These are phyloP conservation scores for Polydrusus cervinus DNA, from an alignment of 2,888 invertebrate species.

Conservation along the genomic window DNA sequence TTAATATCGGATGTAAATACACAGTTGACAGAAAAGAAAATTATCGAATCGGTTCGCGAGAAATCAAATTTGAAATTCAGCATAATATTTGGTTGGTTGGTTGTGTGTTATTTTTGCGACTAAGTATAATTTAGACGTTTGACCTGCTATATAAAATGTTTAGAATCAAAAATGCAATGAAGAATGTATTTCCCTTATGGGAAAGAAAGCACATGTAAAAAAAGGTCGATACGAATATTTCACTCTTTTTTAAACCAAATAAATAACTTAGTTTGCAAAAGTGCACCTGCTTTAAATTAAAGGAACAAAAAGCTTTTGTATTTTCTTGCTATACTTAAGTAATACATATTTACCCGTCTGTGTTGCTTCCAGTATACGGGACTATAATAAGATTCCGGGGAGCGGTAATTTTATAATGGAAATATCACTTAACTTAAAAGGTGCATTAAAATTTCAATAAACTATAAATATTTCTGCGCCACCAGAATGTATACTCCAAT, in stretches of 20 bases:
- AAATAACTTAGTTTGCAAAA: constrained; percentile 35
- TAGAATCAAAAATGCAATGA: no score
- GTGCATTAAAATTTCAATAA: constrained; percentile 38
- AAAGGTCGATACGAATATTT: background rate
- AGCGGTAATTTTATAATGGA: constrained; percentile 37
- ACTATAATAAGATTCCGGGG: constrained; percentile 38
- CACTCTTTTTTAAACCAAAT: constrained; percentile 6
- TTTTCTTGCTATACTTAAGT: constrained; percentile 17
- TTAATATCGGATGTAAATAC: no score
- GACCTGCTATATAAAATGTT: no score
- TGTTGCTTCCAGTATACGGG: constrained; percentile 8
- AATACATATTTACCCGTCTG: constrained; percentile 30
- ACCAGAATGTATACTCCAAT: background rate
- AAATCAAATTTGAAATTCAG: no score
- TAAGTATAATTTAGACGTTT: no score
- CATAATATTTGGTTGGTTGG: no score
- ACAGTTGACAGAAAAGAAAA: no score
- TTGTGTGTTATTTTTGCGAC: no score
- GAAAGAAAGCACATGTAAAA: constrained; percentile 16
- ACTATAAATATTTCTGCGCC: constrained; percentile 30
- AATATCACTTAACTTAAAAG: constrained; percentile 42
- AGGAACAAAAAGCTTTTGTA: constrained; percentile 29
- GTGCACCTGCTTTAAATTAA: constrained; percentile 40
- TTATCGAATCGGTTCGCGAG: no score
- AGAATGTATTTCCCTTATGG: background rate